Conservation (phyloP, 2,797 vertebrate species). For the Pogoniulus pusillus region DNA sequence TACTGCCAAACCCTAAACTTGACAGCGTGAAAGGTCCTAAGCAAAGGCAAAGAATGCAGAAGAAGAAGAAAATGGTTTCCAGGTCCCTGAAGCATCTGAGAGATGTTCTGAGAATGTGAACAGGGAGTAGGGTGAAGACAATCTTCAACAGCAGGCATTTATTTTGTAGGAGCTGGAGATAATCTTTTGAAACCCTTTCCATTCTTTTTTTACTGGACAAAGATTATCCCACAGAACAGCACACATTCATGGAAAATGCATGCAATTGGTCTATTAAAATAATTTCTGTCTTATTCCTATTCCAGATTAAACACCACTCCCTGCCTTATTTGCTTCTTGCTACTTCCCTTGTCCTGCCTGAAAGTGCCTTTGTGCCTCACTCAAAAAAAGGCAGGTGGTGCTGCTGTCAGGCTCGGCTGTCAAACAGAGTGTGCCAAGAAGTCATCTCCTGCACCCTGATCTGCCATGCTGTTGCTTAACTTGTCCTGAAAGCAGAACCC, state of each 20-base stretch:
- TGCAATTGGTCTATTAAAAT: background rate
- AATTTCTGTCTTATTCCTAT: background rate
- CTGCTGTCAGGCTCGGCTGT: background rate
- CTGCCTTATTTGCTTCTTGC: background rate
- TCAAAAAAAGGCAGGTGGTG: conserved; percentile 35
- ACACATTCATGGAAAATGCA: background rate
- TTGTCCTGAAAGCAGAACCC: fast-evolving
- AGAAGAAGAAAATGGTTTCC: background rate
- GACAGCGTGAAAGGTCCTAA: background rate
- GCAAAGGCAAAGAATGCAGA: background rate
- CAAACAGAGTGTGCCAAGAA: fast-evolving
- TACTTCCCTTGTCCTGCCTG: conserved; percentile 1
- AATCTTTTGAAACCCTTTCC: background rate
- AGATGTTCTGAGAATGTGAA: background rate
- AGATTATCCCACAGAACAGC: background rate
- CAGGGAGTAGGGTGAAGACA: background rate
- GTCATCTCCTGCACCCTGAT: background rate
- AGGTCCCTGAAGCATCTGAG: background rate
- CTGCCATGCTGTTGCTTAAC: background rate
- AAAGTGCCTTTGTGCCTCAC: conserved; percentile 10
- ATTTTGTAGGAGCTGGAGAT: background rate
- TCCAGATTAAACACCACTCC: background rate
- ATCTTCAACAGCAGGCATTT: background rate
- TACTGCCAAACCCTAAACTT: background rate
- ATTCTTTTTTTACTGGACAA: background rate